phyloP scores from a whole-genome alignment of 2,113 vertebrate species.

The Sinocyclocheilus anshuiensis region DNA sequence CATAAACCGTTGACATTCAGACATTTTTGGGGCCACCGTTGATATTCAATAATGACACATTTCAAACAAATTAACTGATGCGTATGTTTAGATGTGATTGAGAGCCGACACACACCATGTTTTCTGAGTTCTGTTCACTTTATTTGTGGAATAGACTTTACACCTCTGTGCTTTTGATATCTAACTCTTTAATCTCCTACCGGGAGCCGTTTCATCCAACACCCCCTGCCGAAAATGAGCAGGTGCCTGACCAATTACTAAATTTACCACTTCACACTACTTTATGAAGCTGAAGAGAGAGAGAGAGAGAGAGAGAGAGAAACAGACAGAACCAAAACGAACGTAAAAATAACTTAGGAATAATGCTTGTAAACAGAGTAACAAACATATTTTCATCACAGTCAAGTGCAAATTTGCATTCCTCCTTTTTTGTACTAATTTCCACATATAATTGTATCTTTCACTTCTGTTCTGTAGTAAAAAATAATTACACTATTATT shows the following conservation, averaged over 20 bases:
- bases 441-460: slow-evolving; percentile 41
- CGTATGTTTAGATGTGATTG: neutral
- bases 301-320: slow-evolving; percentile 4
- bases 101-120: slow-evolving; percentile 28
- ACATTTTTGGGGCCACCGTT: neutral
- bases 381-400: slow-evolving; percentile 53
- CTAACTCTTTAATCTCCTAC: slow-evolving; percentile 55
- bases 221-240: slow-evolving; percentile 45
- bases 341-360: slow-evolving; percentile 44
- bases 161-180: slow-evolving; percentile 78
- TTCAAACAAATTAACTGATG: neutral
- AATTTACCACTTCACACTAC: slow-evolving; percentile 23
- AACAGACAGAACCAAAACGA: slow-evolving; percentile 16
- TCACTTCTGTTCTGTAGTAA: slow-evolving; percentile 16
- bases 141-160: slow-evolving; percentile 81
- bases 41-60: neutral
- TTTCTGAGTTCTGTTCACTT: slow-evolving; percentile 71
- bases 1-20: neutral
- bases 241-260: slow-evolving; percentile 34
- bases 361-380: slow-evolving; percentile 54
- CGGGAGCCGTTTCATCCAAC: slow-evolving; percentile 31
- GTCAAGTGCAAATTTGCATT: slow-evolving; percentile 53
- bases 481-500: slow-evolving; percentile 58
- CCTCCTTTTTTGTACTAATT: slow-evolving; percentile 2
- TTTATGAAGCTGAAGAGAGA: slow-evolving; percentile 28